Conservation (phyloP, 2,113 vertebrate species). For the Eublepharis macularius region DNA sequence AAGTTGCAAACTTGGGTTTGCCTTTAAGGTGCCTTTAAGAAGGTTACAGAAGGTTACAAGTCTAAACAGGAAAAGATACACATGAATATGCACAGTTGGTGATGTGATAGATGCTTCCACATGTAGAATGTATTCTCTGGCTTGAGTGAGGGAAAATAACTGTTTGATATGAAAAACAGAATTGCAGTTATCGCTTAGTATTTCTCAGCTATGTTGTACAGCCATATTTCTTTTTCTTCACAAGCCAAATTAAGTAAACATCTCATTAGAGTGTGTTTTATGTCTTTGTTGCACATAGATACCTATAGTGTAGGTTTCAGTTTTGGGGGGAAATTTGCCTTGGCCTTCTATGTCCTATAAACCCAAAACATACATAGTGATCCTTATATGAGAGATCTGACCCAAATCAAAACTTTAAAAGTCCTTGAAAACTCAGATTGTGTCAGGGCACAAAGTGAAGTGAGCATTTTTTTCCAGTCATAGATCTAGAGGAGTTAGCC, state of each 20-base stretch:
- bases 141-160: not conserved
- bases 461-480: not conserved
- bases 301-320: not conserved
- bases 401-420: not conserved
- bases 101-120: not conserved
- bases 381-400: not conserved
- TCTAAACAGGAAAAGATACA: no score
- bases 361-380: not conserved
- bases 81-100: not conserved
- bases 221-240: not conserved
- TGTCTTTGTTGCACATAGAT: not conserved
- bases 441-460: not conserved
- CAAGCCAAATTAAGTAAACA: not conserved
- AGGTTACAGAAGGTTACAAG: not conserved
- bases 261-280: not conserved
- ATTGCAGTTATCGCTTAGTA: not conserved
- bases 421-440: not conserved
- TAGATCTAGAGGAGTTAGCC: no score
- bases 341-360: not conserved
- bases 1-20: not conserved
- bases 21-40: not conserved
- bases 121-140: not conserved
- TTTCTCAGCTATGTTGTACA: not conserved
- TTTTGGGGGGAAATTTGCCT: not conserved
- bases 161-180: not conserved